Percentiles rank a stretch among this genome's conserved stretches.
Conservation (phyloP, 2,113 vertebrate species). For the Notechis scutatus region DNA sequence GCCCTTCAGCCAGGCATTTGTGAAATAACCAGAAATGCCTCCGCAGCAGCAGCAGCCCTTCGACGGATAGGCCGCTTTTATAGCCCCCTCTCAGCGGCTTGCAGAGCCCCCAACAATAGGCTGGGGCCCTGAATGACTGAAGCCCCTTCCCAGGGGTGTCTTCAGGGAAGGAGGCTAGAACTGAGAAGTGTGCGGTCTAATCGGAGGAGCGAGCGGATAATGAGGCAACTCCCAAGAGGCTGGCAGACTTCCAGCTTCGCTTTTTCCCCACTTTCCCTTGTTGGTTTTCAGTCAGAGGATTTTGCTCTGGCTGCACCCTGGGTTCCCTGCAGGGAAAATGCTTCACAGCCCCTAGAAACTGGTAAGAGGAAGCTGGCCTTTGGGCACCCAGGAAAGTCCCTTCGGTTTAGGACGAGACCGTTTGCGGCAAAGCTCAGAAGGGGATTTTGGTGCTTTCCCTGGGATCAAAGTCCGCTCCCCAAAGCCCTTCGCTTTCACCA, state of each 20-base stretch:
- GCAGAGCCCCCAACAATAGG: too few species aligned
- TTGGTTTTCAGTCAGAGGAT: background rate
- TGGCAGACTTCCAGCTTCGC: background rate
- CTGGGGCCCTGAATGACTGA: too few species aligned
- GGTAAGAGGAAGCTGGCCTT: conserved; percentile 8
- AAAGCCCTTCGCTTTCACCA: background rate
- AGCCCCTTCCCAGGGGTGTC: background rate
- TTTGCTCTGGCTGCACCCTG: background rate
- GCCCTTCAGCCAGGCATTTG: background rate
- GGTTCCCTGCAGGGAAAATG: background rate
- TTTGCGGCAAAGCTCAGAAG: background rate
- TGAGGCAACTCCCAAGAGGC: too few species aligned
- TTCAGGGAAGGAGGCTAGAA: background rate
- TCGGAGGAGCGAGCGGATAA: background rate
- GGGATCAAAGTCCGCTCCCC: background rate
- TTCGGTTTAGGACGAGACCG: background rate
- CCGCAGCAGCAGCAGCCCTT: too few species aligned
- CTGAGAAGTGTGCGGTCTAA: too few species aligned
- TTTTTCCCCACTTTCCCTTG: background rate
- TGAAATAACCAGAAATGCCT: background rate
- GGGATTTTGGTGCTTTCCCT: conserved; percentile 1
- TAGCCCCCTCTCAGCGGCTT: too few species aligned
- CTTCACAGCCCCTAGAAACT: background rate
- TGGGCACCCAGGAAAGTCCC: conserved; percentile 16
- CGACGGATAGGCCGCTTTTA: too few species aligned